Evolutionary conservation across 2,888 invertebrate species (phyloP), one percentile per base, ranked within the genome.

Genomic region (Agonopterix subpropinquella): DNA sequence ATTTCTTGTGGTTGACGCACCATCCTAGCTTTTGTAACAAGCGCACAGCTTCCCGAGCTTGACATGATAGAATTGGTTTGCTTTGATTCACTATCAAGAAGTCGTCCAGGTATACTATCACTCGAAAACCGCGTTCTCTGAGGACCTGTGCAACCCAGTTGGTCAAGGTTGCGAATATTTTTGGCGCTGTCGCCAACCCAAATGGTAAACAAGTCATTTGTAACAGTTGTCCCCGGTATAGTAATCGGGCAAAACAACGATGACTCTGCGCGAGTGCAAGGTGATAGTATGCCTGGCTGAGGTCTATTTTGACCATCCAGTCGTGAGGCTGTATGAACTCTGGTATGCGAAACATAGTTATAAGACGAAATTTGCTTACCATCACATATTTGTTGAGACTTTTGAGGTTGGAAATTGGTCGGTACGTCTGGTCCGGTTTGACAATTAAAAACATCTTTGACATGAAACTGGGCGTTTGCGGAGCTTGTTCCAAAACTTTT

Each of bases 351-450:
- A 41, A 45, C 15, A 58, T 47, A 10, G 62, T 62, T 51, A 65
- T 55, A 1, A 67, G 50, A 2, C 49, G 43, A 46, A 66, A 67
- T 2, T 37, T 44, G 11, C 52, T 47, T 11, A 52, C 48, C 1
- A 47, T 10, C 1, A 66, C 50, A 45, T 47, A 66, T 0, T 51
- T 2, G 53, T 65, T 67, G 8, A 62, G 48, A 1, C 48, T 44
- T 50, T 53, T 58, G 8, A 63, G 49, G 45, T 60, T 60, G 61
- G 61, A 62, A 36, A 64, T 61, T 0, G 62, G 59, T 0, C 62
- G 51, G 8, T 5, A 35, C 3, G 57, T 49, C 8, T 61, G 58
- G 51, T 60, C 57, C 43, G 45, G 18, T 36, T 65, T 65, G 8
- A 58, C 57, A 0, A 58, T 51, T 8, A 64, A 53, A 49, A 64